These are phyloP conservation scores for Pocota personata DNA, from an alignment of 2,888 invertebrate genomes.

Conservation along the genomic window DNA sequence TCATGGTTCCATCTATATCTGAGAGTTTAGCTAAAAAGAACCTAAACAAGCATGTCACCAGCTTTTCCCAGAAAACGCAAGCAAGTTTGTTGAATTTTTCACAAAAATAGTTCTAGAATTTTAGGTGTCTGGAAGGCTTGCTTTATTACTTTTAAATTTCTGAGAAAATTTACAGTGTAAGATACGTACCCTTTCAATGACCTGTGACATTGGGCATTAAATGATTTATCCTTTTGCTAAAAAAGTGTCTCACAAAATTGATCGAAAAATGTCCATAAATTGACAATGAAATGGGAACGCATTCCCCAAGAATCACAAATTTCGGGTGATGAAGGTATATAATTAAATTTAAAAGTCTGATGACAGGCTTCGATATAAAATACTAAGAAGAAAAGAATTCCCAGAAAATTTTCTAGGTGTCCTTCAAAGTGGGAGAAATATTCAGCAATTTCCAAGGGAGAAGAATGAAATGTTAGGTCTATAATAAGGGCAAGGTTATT, in stretches of 20 bases:
- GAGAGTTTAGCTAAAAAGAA: not conserved
- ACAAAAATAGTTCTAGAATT: not conserved
- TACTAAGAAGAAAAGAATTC: not conserved
- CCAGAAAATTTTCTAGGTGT: not conserved
- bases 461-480: too few species aligned
- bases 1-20: slow-evolving; percentile 3
- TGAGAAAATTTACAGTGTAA: not conserved
- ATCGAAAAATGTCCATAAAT: not conserved
- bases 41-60: not conserved
- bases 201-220: not conserved
- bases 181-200: not conserved
- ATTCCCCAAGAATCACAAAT: not conserved
- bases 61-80: not conserved
- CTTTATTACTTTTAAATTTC: not conserved
- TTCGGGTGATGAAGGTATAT: not conserved
- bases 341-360: slow-evolving; percentile 5
- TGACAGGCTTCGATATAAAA: not conserved
- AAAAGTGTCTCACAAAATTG: not conserved
- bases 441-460: not conserved
- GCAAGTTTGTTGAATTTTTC: not conserved
- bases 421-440: not conserved
- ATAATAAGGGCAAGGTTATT: too few species aligned
- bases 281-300: not conserved
- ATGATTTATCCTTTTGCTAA: not conserved
- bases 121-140: not conserved